Conservation (phyloP, 2,888 invertebrate genomes). For the Pegoplata infirma region DNA sequence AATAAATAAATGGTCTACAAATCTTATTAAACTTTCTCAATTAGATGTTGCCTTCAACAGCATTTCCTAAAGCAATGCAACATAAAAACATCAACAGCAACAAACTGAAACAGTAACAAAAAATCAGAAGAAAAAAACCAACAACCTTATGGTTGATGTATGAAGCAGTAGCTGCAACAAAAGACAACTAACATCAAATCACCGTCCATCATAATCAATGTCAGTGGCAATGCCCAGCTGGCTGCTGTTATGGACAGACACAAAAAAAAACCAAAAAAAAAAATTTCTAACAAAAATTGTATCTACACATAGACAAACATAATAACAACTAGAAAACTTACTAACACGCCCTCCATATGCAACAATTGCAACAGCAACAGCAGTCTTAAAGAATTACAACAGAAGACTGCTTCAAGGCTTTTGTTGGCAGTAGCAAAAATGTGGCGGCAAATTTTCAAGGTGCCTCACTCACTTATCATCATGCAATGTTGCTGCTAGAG, state of each 20-base stretch:
- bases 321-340: too few species aligned
- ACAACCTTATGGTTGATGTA: neutral
- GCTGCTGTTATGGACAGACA: slow-evolving; percentile 43
- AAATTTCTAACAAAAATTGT: slow-evolving; percentile 59
- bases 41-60: slow-evolving; percentile 42
- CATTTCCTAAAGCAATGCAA: slow-evolving; percentile 32
- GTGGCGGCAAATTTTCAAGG: slow-evolving; percentile 63
- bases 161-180: slow-evolving; percentile 58
- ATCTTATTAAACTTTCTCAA: slow-evolving; percentile 44
- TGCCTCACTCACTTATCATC: slow-evolving; percentile 59
- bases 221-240: slow-evolving; percentile 62
- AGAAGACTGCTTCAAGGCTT: slow-evolving; percentile 53
- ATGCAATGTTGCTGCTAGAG: slow-evolving; percentile 51
- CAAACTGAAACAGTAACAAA: slow-evolving; percentile 15
- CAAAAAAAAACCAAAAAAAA: slow-evolving; percentile 25
- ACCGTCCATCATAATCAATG: slow-evolving; percentile 67
- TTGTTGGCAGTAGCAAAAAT: slow-evolving; percentile 61
- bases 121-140: too few species aligned
- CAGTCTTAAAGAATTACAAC: slow-evolving; percentile 55
- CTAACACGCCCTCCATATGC: slow-evolving; percentile 59
- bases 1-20: slow-evolving; percentile 26
- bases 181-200: slow-evolving; percentile 65
- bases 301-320: neutral
- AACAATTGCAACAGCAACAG: slow-evolving; percentile 26
- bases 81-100: slow-evolving; percentile 41